These are phyloP conservation scores for Acronicta aceris DNA, from an alignment of 2,888 invertebrate genomes.

Conservation along the genomic window DNA sequence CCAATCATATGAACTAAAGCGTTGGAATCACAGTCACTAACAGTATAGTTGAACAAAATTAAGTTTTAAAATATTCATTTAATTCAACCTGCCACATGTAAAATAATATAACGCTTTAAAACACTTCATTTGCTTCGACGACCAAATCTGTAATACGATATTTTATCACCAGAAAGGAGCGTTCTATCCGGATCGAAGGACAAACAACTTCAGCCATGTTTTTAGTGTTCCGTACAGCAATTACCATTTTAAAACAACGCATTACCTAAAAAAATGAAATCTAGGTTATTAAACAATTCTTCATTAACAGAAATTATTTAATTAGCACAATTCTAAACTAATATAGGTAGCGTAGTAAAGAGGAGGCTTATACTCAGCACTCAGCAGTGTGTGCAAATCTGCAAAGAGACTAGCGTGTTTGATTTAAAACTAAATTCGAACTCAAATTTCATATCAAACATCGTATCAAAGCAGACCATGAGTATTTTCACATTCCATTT, in stretches of 20 bases:
- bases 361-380: no score
- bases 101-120: slow-evolving; percentile 48
- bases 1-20: no score
- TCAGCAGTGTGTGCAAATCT: no score
- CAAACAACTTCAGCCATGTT: slow-evolving; percentile 32
- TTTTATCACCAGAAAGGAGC: slow-evolving; percentile 61
- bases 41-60: no score
- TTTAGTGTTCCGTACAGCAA: slow-evolving; percentile 11
- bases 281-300: background rate
- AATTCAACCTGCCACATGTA: slow-evolving; percentile 36
- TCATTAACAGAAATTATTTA: background rate
- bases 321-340: no score
- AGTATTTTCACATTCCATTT: background rate
- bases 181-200: slow-evolving; percentile 70
- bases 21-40: no score
- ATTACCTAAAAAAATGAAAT: background rate
- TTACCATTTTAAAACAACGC: background rate
- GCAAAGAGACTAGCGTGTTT: no score
- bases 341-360: no score
- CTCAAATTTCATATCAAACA: background rate
- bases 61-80: slow-evolving; percentile 17
- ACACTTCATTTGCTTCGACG: slow-evolving; percentile 58
- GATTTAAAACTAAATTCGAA: background rate
- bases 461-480: background rate
- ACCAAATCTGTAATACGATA: slow-evolving; percentile 70